Conservation (phyloP, 2,888 invertebrate genomes). For the Tineola bisselliella region DNA sequence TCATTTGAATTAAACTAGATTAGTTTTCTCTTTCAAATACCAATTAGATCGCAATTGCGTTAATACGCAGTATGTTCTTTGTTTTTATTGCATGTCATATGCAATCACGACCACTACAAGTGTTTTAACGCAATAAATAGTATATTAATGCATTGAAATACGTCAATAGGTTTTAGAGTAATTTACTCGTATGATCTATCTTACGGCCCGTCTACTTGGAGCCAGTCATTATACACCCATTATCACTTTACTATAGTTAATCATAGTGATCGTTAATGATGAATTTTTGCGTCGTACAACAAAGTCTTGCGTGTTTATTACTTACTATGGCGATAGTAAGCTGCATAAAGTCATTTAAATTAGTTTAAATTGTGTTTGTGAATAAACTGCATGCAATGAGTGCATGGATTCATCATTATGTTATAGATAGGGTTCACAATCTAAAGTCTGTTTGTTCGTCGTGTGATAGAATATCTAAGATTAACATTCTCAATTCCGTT, state of each 20-base stretch:
- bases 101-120: not conserved
- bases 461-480: no score
- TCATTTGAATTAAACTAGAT: not conserved
- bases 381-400: no score
- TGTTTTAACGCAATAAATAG: not conserved
- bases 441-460: no score
- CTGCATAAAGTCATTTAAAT: no score
- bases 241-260: slow-evolving; percentile 55
- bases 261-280: slow-evolving; percentile 46
- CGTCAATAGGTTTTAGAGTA: slow-evolving; percentile 14
- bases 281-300: slow-evolving; percentile 40
- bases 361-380: no score
- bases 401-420: no score
- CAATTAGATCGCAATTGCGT: not conserved
- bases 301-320: slow-evolving; percentile 43
- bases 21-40: not conserved
- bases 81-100: not conserved
- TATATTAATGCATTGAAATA: slow-evolving; percentile 7
- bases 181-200: slow-evolving; percentile 18
- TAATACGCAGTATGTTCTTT: slow-evolving; percentile 11
- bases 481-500: no score
- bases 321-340: no score
- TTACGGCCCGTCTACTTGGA: slow-evolving; percentile 21
- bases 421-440: no score
- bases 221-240: slow-evolving; percentile 43